phyloP scores from a whole-genome alignment of 2,888 invertebrate species.

The Drosophila bunnanda region DNA sequence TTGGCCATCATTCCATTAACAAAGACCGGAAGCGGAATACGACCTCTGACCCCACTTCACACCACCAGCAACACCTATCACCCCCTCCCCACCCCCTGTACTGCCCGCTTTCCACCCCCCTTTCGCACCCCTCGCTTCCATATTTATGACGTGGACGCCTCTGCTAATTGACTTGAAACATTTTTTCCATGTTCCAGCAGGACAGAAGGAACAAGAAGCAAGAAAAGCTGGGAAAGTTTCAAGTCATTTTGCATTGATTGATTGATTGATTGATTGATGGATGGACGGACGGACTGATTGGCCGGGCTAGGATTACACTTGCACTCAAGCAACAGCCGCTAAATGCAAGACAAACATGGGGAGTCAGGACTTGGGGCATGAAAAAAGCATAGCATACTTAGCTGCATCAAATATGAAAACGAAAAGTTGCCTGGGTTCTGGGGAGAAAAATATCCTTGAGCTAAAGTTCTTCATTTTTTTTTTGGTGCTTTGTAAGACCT shows the following conservation, averaged over 20 bases:
- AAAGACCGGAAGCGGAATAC: conserved; percentile 27
- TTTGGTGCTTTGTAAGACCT: neutral
- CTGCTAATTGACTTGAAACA: conserved; percentile 42
- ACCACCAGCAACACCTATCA: too few species aligned
- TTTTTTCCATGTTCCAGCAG: conserved; percentile 12
- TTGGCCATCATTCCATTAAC: conserved; percentile 36
- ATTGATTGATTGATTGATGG: conserved; percentile 22
- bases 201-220: conserved; percentile 8
- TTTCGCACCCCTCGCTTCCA: neutral
- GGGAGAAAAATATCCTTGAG: conserved; percentile 7
- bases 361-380: neutral
- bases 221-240: conserved; percentile 23
- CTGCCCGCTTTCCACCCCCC: neutral
- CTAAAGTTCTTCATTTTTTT: neutral
- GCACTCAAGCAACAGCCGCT: conserved; percentile 33
- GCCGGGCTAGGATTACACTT: conserved; percentile 39
- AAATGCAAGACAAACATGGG: conserved; percentile 34
- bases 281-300: conserved; percentile 33
- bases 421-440: conserved; percentile 3
- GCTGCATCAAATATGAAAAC: conserved; percentile 39
- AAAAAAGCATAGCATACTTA: conserved; percentile 29
- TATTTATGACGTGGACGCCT: conserved; percentile 33
- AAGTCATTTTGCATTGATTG: conserved; percentile 45
- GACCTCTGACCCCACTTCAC: conserved; percentile 27
- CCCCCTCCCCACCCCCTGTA: neutral